These are phyloP conservation scores for Danio tinwini DNA, from an alignment of 2,797 vertebrate species.

Conservation along the genomic window DNA sequence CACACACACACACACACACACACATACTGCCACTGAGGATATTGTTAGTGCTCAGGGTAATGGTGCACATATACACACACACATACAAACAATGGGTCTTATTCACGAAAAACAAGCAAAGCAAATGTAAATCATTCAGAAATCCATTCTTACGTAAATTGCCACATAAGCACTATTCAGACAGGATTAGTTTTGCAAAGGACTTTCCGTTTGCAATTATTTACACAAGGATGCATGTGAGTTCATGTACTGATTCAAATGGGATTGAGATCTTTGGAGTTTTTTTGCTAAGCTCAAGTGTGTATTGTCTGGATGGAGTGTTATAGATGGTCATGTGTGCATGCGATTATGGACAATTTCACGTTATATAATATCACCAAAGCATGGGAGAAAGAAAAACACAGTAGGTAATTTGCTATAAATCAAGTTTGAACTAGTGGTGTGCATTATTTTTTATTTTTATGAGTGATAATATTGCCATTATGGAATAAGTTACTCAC, in stretches of 20 bases:
- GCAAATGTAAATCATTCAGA: conserved; percentile 20
- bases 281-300: neutral
- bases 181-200: neutral
- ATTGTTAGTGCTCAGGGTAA: conserved; percentile 71
- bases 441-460: too few species aligned
- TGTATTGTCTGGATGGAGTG: neutral
- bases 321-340: neutral
- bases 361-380: too few species aligned
- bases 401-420: too few species aligned
- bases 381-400: too few species aligned
- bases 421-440: too few species aligned
- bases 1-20: conserved; percentile 39
- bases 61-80: conserved; percentile 8
- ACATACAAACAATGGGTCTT: conserved; percentile 7
- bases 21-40: conserved; percentile 49
- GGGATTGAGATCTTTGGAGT: conserved; percentile 1
- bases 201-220: conserved; percentile 1
- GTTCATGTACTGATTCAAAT: neutral
- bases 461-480: too few species aligned
- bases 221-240: neutral
- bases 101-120: conserved; percentile 10
- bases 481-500: too few species aligned
- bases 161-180: conserved; percentile 10
- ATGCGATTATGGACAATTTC: too few species aligned
- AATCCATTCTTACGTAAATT: conserved; percentile 21